Evolutionary conservation across 2,113 vertebrate genomes (phyloP), one percentile per base, ranked within the genome.

Genomic region (Phylloscopus trochiloides): DNA sequence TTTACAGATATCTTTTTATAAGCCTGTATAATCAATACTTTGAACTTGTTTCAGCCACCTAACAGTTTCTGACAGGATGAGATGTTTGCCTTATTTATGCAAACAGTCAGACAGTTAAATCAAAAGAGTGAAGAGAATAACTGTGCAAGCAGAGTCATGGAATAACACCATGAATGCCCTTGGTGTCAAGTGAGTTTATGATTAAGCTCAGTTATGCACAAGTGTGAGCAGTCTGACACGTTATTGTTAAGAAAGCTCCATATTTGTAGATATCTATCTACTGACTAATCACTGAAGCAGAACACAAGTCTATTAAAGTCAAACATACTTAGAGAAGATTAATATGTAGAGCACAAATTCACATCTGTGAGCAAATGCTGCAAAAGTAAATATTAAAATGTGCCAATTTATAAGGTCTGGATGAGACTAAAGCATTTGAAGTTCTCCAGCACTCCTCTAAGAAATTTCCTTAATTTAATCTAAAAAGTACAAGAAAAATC

Each of bases 291-390:
- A 72, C 0, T 94, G 86, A 91, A 79, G 38, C n/a, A 78, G 52
- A 91, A 89, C 6, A 61, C 12, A 82, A 82, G 66, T n/a, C 89
- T 45, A 62, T 31, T 82, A 50, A 67, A 89, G 77, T 92, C 73
- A 97, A 91, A 76, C 42, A n/a, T n/a, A 47, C 50, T 87, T 78
- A 85, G 12, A 72, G 65, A 50, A 92, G 80, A 91, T 72, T 87
- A 95, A 91, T 54, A 91, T 10, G 20, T 0, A 8, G 34, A 72
- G 48, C 6, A 95, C 7, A 54, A 47, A 81, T 28, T 54, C 0
- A 0, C 14, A 73, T 65, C 45, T 40, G 4, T 58, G 66, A 38
- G 52, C 52, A 91, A 87, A 81, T 42, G 12, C 29, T 85, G 36
- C 48, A 72, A 52, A 91, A 85, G 38, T 66, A 94, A 91, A 79